Percentiles rank a stretch among this genome's conserved stretches.
Evolutionary conservation across 2,113 vertebrate genomes (phyloP).

Genomic region (Megaceryle torquata): DNA sequence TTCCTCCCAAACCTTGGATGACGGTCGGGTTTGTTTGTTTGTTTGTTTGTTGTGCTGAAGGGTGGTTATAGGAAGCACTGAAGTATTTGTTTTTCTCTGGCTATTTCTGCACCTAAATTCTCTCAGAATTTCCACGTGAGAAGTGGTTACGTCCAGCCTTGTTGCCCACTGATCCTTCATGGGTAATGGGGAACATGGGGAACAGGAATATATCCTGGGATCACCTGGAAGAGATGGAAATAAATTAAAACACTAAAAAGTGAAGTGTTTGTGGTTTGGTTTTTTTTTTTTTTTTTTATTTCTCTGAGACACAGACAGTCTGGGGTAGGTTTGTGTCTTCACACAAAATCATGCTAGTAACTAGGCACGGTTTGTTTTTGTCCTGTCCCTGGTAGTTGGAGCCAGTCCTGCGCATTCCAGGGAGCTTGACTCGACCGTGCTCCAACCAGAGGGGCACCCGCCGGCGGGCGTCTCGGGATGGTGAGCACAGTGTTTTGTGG

Average conservation of each 20-base stretch:
- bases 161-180: background rate
- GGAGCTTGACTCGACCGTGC: background rate
- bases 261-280: too few relatives aligned
- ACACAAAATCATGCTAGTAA: background rate
- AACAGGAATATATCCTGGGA: background rate
- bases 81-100: background rate
- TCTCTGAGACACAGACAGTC: background rate
- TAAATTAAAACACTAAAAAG: fast-evolving
- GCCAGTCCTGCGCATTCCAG: background rate
- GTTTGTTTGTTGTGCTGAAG: background rate
- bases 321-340: background rate
- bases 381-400: background rate
- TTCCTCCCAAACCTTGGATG: background rate
- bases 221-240: background rate
- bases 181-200: too few relatives aligned
- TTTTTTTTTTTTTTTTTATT: background rate
- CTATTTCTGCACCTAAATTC: background rate
- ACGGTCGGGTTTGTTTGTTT: background rate
- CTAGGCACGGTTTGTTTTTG: fast-evolving
- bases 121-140: background rate
- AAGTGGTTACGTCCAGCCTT: background rate
- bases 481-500: background rate
- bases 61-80: background rate
- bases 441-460: background rate
- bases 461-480: background rate